A percentile compares a stretch with the other conserved stretches of the same genome.
Evolutionary conservation across 30 jellyfish, hydroid and myxozoan species (phyloP).

Genomic region (Hydractinia symbiolongicarpus): DNA sequence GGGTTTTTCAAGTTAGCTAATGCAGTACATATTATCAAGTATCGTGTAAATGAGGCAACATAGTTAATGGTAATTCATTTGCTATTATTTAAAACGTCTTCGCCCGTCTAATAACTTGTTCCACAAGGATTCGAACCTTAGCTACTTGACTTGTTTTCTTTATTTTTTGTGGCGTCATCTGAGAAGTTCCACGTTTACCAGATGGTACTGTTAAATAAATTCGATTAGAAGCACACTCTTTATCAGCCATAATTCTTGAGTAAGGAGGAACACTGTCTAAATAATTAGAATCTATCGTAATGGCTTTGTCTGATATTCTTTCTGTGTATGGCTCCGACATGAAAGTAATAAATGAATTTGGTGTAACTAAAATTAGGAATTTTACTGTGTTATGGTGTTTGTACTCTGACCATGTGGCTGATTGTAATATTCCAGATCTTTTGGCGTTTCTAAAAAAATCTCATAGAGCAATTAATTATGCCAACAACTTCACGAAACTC

Average conservation of each 20-base stretch:
- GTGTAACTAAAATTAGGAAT: constrained; percentile 30
- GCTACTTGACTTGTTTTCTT: constrained; percentile 41
- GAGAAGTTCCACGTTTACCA: constrained; percentile 43
- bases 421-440: constrained; percentile 31
- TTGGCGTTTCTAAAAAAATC: constrained; percentile 46
- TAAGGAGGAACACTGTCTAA: constrained; percentile 30
- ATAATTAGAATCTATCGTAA: constrained; percentile 11
- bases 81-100: constrained; percentile 37
- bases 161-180: constrained; percentile 5
- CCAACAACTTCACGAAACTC: too few relatives aligned
- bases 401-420: constrained; percentile 37
- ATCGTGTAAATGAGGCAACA: constrained; percentile 18
- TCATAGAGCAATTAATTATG: constrained; percentile 46
- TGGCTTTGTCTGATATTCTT: constrained; percentile 37
- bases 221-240: constrained; percentile 40
- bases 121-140: constrained; percentile 31
- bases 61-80: constrained; percentile 35
- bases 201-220: constrained; percentile 30
- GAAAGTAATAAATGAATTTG: constrained; percentile 23
- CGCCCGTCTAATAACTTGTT: constrained; percentile 46
- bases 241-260: constrained; percentile 14
- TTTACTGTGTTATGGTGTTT: constrained; percentile 37
- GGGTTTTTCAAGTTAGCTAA: constrained; percentile 30
- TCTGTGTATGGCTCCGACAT: constrained; percentile 54
- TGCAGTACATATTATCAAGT: constrained; percentile 45